Conservation (phyloP, 2,113 vertebrate genomes). For the Paedocypris sp. region DNA sequence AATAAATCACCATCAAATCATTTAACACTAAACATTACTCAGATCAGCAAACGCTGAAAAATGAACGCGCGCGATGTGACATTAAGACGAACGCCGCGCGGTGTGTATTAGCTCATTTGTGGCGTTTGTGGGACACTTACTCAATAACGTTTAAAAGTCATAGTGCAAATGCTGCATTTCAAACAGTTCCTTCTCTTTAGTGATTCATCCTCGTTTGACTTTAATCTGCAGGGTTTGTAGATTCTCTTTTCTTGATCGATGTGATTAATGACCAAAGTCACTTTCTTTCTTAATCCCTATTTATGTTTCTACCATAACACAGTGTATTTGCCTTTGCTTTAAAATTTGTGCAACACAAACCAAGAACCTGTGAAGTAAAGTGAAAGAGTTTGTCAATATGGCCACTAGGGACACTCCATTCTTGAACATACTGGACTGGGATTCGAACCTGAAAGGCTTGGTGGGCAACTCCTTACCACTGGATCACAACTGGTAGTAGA, state of each 20-base stretch:
- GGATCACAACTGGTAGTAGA: no score
- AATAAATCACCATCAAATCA: conserved; percentile 22
- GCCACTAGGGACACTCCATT: no score
- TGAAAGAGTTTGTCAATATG: no score
- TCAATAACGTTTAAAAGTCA: conserved; percentile 12
- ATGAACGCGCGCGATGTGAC: neutral
- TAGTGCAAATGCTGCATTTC: conserved; percentile 15
- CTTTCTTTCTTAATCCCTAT: neutral
- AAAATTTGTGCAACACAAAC: no score
- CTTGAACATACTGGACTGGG: no score
- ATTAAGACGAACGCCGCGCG: conserved; percentile 34
- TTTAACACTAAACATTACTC: conserved; percentile 19
- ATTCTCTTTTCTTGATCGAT: neutral
- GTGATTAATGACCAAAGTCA: neutral
- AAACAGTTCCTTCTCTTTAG: neutral
- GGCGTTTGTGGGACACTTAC: neutral
- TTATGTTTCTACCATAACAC: no score
- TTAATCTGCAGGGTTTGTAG: neutral
- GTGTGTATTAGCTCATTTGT: conserved; percentile 11
- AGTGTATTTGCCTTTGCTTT: no score
- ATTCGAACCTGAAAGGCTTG: no score
- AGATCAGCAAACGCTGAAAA: conserved; percentile 8
- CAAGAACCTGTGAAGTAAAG: no score
- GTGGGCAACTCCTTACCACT: no score
- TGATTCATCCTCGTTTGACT: neutral